Base-by-base conservation (phyloP, 2,797 vertebrate species). In the Erithacus rubecula region DNA sequence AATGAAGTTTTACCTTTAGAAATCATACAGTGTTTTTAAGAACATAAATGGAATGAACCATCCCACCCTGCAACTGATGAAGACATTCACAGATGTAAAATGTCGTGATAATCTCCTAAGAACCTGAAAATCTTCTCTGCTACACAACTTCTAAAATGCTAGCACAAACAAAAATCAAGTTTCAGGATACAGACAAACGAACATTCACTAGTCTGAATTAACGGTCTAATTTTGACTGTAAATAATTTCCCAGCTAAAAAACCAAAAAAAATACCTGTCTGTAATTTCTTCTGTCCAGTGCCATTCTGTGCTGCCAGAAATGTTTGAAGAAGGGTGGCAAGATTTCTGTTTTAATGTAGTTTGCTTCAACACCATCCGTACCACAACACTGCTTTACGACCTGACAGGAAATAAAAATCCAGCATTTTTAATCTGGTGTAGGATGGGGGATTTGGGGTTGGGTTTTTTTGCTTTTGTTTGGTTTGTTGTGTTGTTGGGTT, bases 221-320 rank as follows among this genome's bases (percentile, higher is more conserved):
- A n/a, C 32, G 39, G 6, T 52, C 22, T 39, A 12, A 56, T 7
- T 8, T 58, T 78, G 41, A 39, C 22, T 29, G 5, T 10, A 77
- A 89, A 23, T 16, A 8, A 32, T 39, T 74, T 71, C n/a, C 23
- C 46, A 87, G 30, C 2, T 34, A 34, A 83, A 67, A 64, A 52
- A 21, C 2, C 14, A 60, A 0, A 3, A 52, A 63, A 71, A 89
- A 71, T 92, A 99, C 99, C 98, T 99, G 99, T 99, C 99, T 98
- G 97, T 99, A 99, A 97, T 99, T 99, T 94, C 99, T 99, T 96
- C 99, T 98, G 98, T 99, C 99, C 96, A 99, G 96, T 29, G 99
- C 99, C 99, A 99, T 99, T 97, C 99, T 98, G 97, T 99, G 99
- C 95, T 99, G 99, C 99, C 99, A 99, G 91, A 99, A 99, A 96